These are phyloP conservation scores for Pelecanoides urinatrix DNA, from an alignment of 2,113 vertebrate genomes.

Conservation along the genomic window DNA sequence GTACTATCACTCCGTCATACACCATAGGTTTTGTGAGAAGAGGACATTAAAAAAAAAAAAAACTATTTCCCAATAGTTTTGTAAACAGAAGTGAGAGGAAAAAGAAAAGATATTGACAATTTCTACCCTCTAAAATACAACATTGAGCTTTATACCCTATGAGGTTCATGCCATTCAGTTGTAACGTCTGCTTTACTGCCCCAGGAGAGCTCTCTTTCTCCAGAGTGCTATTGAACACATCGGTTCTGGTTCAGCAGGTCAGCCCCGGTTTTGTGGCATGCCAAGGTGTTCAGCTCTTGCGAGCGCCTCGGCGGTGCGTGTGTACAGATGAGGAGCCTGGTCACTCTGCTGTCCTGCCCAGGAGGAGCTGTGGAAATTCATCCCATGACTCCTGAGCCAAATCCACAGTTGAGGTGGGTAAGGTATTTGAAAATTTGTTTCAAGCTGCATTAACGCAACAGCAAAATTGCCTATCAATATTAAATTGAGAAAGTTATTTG, in stretches of 20 bases:
- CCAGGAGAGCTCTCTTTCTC: not conserved
- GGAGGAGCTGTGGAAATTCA: not conserved
- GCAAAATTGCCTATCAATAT: not conserved
- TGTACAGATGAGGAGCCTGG: accelerated
- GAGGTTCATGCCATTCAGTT: not conserved
- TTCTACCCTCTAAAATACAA: not conserved
- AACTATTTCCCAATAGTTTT: not conserved
- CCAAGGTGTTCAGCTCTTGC: not conserved
- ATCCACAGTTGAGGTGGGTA: not conserved
- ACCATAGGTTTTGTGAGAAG: not conserved
- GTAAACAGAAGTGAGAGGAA: not conserved
- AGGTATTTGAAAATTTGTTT: not conserved
- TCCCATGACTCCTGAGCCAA: not conserved
- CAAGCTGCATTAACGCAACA: not conserved
- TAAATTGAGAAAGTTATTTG: not conserved
- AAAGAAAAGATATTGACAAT: not conserved
- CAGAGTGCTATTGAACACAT: not conserved
- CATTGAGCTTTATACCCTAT: not conserved
- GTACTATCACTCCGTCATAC: not conserved
- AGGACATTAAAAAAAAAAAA: not conserved
- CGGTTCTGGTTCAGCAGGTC: not conserved
- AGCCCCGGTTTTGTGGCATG: not conserved
- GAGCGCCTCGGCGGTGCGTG: accelerated
- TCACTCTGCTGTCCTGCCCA: not conserved
- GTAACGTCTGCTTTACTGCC: not conserved